Base-by-base conservation (phyloP, 2,888 invertebrate genomes). In the Morpho deidamia region DNA sequence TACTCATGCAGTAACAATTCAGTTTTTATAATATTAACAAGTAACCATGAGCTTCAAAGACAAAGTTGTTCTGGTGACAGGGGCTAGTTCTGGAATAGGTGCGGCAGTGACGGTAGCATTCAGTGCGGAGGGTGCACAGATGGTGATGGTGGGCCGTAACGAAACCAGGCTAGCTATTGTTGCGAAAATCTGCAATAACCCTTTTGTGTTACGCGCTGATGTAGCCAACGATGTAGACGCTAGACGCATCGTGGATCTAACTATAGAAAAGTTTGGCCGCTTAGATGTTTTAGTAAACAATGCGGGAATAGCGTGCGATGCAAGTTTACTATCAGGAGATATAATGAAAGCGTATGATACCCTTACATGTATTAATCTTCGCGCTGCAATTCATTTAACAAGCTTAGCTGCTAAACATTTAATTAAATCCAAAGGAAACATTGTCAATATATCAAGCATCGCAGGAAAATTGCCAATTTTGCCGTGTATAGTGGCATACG, bases 11-110 rank as follows among this genome's bases (percentile, higher is more conserved):
- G 23, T 23, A 3, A 23, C 23, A 23, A 23, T 23, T 23, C 23
- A 23, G 23, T 23, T 3, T 23, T 23, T 23, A 23, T 23, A 23
- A 23, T 32, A n/a, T n/a, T n/a, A 47, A 11, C 14, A 39, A 23
- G 8, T 40, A 40, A 48, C n/a, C 1, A 34, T 48, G 39, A 55
- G 35, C 10, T 52, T 39, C 14, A 41, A 14, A 10, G 40, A 44
- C 23, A 49, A 54, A 23, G 49, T 49, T 4, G 54, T 49, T 5
- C 47, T 81, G 2, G 63, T 81, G 1, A 81, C 77, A 0, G 78
- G 81, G 0, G 69, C 69, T 0, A 77, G 78, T 49, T 71, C 78
- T 0, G 79, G 81, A 7, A 81, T 81, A 8, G 81, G 81, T 1
- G 81, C 77, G 0, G 67, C 68, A 0, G 65, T 71, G 0, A 78